Evolutionary conservation across 2,113 vertebrate species (phyloP).

Genomic region (Ramphastos sulfuratus): DNA sequence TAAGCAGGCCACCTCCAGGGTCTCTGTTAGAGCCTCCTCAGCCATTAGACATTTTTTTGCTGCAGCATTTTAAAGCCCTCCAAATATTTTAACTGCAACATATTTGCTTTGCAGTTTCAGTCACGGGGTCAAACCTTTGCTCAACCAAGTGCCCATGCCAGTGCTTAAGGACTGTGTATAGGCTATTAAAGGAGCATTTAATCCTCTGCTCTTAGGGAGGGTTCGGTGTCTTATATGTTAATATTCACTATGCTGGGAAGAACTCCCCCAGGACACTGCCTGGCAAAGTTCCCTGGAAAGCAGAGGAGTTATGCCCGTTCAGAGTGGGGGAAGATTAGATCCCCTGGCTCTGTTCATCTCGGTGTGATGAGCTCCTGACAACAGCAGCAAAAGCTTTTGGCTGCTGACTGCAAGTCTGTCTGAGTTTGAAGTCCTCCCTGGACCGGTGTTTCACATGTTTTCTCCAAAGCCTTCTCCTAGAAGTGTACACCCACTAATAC

Average conservation of each 20-base stretch:
- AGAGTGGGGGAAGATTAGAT: background rate
- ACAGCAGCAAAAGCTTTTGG: background rate
- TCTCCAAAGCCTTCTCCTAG: background rate
- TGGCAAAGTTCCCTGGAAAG: slow-evolving; percentile 22
- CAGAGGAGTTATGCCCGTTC: background rate
- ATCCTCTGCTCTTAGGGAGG: background rate
- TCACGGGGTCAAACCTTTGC: background rate
- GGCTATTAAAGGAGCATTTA: slow-evolving; percentile 24
- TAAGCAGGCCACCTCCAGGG: fast-evolving
- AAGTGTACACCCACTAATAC: slow-evolving; percentile 36
- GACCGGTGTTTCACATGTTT: background rate
- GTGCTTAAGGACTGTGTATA: background rate
- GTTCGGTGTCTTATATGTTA: background rate
- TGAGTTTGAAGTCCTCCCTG: background rate
- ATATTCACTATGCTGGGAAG: slow-evolving; percentile 23
- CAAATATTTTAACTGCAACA: background rate
- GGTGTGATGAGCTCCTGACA: background rate
- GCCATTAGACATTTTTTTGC: background rate
- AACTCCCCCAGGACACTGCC: slow-evolving; percentile 18
- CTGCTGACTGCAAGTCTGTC: background rate
- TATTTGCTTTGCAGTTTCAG: background rate
- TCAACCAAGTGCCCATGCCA: background rate
- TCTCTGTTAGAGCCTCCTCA: background rate
- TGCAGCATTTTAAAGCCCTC: background rate
- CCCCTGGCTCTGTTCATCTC: background rate